Percentiles rank a stretch among this genome's conserved stretches.
Evolutionary conservation across 2,797 vertebrate genomes (phyloP).

Genomic region (Enteromius unitaeniatus): DNA sequence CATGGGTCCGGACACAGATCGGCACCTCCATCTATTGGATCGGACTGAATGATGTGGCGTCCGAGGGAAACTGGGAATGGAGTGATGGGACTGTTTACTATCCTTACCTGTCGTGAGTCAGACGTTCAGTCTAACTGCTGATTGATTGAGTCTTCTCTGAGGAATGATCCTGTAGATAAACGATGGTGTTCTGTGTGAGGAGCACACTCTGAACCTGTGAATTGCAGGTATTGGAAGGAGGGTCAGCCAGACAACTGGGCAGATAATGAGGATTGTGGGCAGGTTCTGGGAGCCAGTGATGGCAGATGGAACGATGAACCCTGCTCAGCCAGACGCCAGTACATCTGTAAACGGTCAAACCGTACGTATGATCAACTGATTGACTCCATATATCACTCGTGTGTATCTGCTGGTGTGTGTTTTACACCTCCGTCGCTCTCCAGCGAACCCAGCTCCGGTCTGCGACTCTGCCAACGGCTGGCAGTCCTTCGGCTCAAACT

Average conservation of each 20-base stretch:
- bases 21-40: slow-evolving; percentile 74
- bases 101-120: slow-evolving; percentile 71
- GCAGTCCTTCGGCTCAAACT: slow-evolving; percentile 70
- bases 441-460: slow-evolving; percentile 72
- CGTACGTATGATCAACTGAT: slow-evolving; percentile 61
- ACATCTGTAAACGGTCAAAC: slow-evolving; percentile 79
- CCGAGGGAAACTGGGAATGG: slow-evolving; percentile 79
- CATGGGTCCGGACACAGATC: slow-evolving; percentile 79
- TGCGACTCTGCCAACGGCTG: slow-evolving; percentile 77
- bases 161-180: no score
- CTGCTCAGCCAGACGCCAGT: slow-evolving; percentile 69
- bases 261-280: slow-evolving; percentile 74
- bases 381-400: not conserved
- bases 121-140: not conserved
- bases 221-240: slow-evolving; percentile 70
- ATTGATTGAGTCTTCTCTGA: no score
- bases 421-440: not conserved
- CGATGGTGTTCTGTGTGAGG: not conserved
- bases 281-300: slow-evolving; percentile 64
- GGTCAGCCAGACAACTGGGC: slow-evolving; percentile 78
- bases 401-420: not conserved
- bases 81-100: slow-evolving; percentile 73
- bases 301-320: slow-evolving; percentile 79
- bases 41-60: slow-evolving; percentile 74
- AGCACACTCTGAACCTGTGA: not conserved